Evolutionary conservation across 2,113 vertebrate genomes (phyloP).

Genomic region (Ornithorhynchus anatinus): DNA sequence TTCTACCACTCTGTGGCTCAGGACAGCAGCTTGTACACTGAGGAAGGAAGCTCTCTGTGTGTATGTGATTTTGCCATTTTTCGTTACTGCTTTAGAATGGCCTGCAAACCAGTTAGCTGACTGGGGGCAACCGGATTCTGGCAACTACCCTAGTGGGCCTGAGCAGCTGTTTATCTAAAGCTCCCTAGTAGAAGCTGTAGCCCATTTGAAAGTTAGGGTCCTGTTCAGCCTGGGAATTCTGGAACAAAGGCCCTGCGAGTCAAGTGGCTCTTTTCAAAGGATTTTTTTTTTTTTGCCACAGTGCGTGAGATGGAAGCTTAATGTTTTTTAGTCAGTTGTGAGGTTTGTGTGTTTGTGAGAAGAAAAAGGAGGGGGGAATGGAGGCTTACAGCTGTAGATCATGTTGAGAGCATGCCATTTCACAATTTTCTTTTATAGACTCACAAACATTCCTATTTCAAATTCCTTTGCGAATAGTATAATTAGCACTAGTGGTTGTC

Average conservation of each 20-base stretch:
- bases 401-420: conserved; percentile 34
- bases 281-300: conserved; percentile 29
- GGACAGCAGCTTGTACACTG: conserved; percentile 7
- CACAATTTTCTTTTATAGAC: too few species aligned
- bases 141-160: not conserved
- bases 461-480: conserved; percentile 52
- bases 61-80: not conserved
- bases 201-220: not conserved
- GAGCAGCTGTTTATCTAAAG: not conserved
- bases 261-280: conserved; percentile 57
- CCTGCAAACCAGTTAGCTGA: not conserved
- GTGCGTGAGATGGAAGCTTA: conserved; percentile 65
- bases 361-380: conserved; percentile 45
- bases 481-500: conserved; percentile 43
- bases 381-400: conserved; percentile 46
- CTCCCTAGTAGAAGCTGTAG: conserved; percentile 19
- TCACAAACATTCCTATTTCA: conserved; percentile 65
- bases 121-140: not conserved
- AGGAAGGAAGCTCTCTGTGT: not conserved
- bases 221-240: conserved; percentile 42
- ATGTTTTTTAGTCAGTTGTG: conserved; percentile 58
- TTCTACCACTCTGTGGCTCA: not conserved
- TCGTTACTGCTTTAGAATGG: conserved; percentile 5
- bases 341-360: too few species aligned
- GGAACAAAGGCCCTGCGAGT: conserved; percentile 26